phyloP scores from a whole-genome alignment of 37 sponge, comb jelly and placozoan genomes.

The Mnemiopsis leidyi region DNA sequence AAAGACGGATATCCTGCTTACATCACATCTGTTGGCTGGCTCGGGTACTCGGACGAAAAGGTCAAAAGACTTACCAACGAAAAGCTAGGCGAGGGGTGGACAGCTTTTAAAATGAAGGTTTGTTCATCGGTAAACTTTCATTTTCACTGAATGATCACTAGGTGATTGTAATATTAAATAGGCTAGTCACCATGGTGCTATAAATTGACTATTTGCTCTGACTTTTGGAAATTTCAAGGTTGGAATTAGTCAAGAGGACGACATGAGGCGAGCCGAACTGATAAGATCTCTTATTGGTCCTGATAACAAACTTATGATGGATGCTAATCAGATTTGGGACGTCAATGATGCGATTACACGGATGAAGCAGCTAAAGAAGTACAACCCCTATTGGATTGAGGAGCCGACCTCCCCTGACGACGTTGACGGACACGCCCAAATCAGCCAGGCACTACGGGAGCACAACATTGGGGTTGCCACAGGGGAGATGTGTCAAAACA shows the following conservation, averaged over 20 bases:
- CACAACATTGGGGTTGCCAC: conserved; percentile 80
- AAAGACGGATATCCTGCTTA: conserved; percentile 77
- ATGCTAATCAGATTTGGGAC: conserved; percentile 80
- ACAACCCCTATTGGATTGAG: conserved; percentile 81
- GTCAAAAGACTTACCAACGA: conserved; percentile 57
- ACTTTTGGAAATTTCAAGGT: too few relatives aligned
- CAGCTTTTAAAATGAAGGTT: conserved; percentile 82
- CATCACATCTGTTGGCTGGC: conserved; percentile 86
- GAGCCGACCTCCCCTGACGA: conserved; percentile 92
- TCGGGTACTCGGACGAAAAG: conserved; percentile 82
- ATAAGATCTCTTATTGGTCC: conserved; percentile 79
- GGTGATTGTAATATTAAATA: too few relatives aligned
- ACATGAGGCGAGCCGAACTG: conserved; percentile 69
- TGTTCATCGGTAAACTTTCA: too few relatives aligned
- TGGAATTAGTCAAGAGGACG: conserved; percentile 73
- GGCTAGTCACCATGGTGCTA: too few relatives aligned
- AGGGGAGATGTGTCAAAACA: conserved; percentile 80
- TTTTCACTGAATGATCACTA: too few relatives aligned
- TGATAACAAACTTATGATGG: conserved; percentile 74
- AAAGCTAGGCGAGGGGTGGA: conserved; percentile 75
- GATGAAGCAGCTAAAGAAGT: conserved; percentile 76
- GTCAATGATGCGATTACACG: conserved; percentile 71
- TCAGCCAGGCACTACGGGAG: conserved; percentile 68
- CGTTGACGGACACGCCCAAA: conserved; percentile 78
- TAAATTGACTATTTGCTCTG: too few relatives aligned